These are phyloP conservation scores for Oryctes rhinoceros DNA, from an alignment of 1,140 invertebrate genomes.

Conservation along the genomic window DNA sequence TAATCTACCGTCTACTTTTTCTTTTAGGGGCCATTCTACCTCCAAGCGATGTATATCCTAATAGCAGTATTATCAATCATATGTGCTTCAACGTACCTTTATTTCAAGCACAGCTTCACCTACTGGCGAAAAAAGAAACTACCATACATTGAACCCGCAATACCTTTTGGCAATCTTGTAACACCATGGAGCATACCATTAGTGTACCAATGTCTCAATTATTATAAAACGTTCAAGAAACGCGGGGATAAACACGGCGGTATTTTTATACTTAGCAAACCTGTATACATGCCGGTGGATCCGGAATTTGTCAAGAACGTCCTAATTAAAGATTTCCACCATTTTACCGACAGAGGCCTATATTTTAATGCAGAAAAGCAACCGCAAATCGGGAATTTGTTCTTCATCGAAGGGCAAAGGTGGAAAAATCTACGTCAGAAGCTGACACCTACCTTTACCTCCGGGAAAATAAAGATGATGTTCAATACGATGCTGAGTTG, in stretches of 20 bases:
- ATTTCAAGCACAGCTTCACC: not conserved
- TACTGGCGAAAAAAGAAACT: not conserved
- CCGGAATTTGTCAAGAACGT: conserved; percentile 46
- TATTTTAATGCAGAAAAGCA: conserved; percentile 60
- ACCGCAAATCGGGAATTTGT: conserved; percentile 62
- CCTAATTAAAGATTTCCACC: conserved; percentile 62
- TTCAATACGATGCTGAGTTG: conserved; percentile 44
- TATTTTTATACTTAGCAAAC: not conserved
- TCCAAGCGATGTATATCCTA: not conserved
- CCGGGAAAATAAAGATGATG: conserved; percentile 63
- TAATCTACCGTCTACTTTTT: no score
- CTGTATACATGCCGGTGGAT: not conserved
- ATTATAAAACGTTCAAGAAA: not conserved
- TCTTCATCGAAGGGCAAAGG: conserved; percentile 59
- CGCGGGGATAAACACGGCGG: not conserved
- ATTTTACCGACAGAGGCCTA: conserved; percentile 62
- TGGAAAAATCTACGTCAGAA: conserved; percentile 63
- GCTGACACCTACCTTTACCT: conserved; percentile 63
- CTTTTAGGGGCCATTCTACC: not conserved
- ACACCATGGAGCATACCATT: not conserved
- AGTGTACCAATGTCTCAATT: not conserved
- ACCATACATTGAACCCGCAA: not conserved
- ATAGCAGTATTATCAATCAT: not conserved
- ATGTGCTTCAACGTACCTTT: not conserved
- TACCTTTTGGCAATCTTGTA: conserved; percentile 21